These are phyloP conservation scores for Protosalanx chinensis DNA, from an alignment of 2,797 vertebrate genomes.

Conservation along the genomic window DNA sequence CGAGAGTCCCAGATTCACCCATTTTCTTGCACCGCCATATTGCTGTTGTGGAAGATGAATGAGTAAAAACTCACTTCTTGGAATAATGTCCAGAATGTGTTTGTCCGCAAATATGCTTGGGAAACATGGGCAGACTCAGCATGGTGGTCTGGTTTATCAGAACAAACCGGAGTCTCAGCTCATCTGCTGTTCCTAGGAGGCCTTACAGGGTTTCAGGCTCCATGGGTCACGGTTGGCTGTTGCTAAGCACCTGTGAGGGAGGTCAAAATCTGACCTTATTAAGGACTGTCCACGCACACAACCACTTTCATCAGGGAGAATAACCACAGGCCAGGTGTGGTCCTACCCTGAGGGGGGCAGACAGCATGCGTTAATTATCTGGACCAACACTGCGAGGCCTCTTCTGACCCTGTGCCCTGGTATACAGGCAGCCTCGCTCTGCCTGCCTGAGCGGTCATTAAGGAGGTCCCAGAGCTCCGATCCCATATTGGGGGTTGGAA, in stretches of 20 bases:
- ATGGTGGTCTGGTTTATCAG: constrained; percentile 35
- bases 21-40: too few species aligned
- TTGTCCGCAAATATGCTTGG: constrained; percentile 8
- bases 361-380: constrained; percentile 32
- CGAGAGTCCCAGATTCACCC: too few species aligned
- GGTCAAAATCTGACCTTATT: constrained; percentile 44
- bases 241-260: constrained; percentile 40
- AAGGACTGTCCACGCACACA: constrained; percentile 7
- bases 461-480: constrained; percentile 56
- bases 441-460: constrained; percentile 54
- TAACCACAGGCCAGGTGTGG: constrained; percentile 37
- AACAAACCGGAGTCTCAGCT: constrained; percentile 43
- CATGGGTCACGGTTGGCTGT: constrained; percentile 24
- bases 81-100: not conserved
- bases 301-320: constrained; percentile 17
- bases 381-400: constrained; percentile 39
- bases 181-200: constrained; percentile 38
- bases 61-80: constrained; percentile 1
- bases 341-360: constrained; percentile 31
- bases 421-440: constrained; percentile 43
- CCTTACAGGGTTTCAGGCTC: constrained; percentile 42
- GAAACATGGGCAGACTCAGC: not conserved
- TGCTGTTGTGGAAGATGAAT: too few species aligned
- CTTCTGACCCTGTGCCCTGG: constrained; percentile 43
- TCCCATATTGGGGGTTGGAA: constrained; percentile 57